These are phyloP conservation scores for Serrognathus titanus DNA, from an alignment of 2,888 invertebrate species.

Conservation along the genomic window DNA sequence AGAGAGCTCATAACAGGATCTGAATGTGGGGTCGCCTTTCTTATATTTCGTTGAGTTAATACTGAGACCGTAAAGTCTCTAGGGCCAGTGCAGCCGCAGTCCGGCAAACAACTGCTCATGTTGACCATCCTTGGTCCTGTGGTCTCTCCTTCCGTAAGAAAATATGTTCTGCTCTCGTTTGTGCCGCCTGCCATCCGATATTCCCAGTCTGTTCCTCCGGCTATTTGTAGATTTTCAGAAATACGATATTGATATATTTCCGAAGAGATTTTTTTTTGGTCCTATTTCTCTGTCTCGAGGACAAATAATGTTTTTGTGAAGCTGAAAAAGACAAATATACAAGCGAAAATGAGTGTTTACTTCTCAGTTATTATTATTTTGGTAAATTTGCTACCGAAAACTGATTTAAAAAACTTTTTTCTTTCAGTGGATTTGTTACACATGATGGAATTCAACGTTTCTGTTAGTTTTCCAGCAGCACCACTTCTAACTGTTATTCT, in stretches of 20 bases:
- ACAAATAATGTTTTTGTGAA: too few relatives aligned
- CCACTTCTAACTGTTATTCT: slow-evolving; percentile 95
- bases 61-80: slow-evolving; percentile 27
- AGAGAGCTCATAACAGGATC: slow-evolving; percentile 2
- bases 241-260: slow-evolving; percentile 9
- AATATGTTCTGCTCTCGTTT: slow-evolving; percentile 11
- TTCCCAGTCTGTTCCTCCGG: slow-evolving; percentile 14
- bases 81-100: slow-evolving; percentile 34
- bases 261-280: neutral
- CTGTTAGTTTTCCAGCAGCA: slow-evolving; percentile 92
- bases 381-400: too few relatives aligned
- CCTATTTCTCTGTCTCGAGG: too few relatives aligned
- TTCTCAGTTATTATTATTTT: too few relatives aligned
- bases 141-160: slow-evolving; percentile 28
- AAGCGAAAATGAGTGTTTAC: too few relatives aligned
- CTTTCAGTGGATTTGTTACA: slow-evolving; percentile 93
- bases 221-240: slow-evolving; percentile 16
- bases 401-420: slow-evolving; percentile 27
- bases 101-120: slow-evolving; percentile 43
- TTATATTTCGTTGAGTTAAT: slow-evolving; percentile 1
- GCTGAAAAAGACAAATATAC: too few relatives aligned
- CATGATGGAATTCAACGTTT: slow-evolving; percentile 95
- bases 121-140: slow-evolving; percentile 31
- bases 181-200: slow-evolving; percentile 15
- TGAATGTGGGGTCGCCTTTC: slow-evolving; percentile 4